Conservation (phyloP, 2,797 vertebrate genomes). For the Hippoglossus hippoglossus region DNA sequence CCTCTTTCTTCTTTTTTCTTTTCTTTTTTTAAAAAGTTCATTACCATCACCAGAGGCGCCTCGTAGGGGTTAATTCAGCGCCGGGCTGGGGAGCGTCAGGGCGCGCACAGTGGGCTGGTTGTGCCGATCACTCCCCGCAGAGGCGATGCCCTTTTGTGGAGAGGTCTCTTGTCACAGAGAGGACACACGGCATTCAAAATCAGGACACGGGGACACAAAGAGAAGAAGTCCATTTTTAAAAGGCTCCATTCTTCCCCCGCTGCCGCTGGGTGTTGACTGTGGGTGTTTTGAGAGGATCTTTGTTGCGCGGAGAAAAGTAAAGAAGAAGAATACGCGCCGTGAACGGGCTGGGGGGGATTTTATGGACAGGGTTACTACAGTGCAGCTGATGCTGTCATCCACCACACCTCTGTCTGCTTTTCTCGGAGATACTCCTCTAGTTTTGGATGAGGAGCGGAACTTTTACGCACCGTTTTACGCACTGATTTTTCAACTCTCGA, state of each 20-base stretch:
- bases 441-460: conserved; percentile 55
- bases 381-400: conserved; percentile 60
- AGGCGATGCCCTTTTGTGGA: conserved; percentile 85
- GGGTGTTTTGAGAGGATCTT: conserved; percentile 76
- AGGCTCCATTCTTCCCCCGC: conserved; percentile 69
- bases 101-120: conserved; percentile 75
- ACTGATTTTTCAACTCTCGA: neutral
- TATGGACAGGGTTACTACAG: conserved; percentile 45
- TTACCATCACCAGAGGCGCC: conserved; percentile 61
- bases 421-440: conserved; percentile 1
- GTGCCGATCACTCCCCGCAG: conserved; percentile 75
- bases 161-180: conserved; percentile 75
- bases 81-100: conserved; percentile 51
- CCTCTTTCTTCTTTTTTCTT: neutral
- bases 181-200: conserved; percentile 80
- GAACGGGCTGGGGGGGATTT: conserved; percentile 47
- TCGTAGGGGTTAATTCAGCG: conserved; percentile 78
- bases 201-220: conserved; percentile 75
- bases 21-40: conserved; percentile 50
- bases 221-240: conserved; percentile 73
- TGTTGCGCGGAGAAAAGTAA: conserved; percentile 70
- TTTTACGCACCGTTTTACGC: conserved; percentile 69
- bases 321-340: conserved; percentile 65
- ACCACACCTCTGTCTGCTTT: conserved; percentile 35
- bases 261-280: conserved; percentile 72